phyloP scores from a whole-genome alignment of 2,797 vertebrate genomes.

The Vireo griseus region DNA sequence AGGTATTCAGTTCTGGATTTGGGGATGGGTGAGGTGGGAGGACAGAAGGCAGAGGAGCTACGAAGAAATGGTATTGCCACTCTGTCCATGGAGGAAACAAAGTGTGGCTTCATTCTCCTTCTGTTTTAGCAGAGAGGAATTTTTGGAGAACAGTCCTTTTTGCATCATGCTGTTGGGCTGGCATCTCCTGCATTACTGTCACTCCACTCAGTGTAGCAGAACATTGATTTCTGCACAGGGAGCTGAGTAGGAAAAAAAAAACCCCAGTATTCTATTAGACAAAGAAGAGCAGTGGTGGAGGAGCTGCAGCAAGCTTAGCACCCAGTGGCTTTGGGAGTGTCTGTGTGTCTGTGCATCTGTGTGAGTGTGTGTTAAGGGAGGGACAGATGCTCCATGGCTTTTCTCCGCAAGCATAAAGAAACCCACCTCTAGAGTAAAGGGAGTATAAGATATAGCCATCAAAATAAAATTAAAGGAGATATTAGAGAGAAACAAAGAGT shows the following conservation, averaged over 20 bases:
- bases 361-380: neutral
- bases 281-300: neutral
- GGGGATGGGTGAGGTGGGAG: fast-evolving
- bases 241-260: neutral
- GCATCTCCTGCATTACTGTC: neutral
- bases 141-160: conserved; percentile 21
- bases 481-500: neutral
- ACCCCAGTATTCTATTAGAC: conserved; percentile 49
- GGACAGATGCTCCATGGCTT: neutral
- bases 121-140: neutral
- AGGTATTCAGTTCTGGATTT: neutral
- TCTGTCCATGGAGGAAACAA: neutral
- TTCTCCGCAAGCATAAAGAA: neutral
- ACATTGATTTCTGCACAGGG: conserved; percentile 59
- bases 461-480: neutral
- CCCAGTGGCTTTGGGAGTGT: neutral
- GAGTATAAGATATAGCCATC: neutral
- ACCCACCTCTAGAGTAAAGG: neutral
- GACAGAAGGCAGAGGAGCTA: neutral
- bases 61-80: neutral
- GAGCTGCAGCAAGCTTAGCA: neutral
- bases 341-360: fast-evolving
- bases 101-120: neutral
- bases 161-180: neutral
- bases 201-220: conserved; percentile 54